Conservation (phyloP, 2,797 vertebrate species). For the Leptoclinus maculatus region DNA sequence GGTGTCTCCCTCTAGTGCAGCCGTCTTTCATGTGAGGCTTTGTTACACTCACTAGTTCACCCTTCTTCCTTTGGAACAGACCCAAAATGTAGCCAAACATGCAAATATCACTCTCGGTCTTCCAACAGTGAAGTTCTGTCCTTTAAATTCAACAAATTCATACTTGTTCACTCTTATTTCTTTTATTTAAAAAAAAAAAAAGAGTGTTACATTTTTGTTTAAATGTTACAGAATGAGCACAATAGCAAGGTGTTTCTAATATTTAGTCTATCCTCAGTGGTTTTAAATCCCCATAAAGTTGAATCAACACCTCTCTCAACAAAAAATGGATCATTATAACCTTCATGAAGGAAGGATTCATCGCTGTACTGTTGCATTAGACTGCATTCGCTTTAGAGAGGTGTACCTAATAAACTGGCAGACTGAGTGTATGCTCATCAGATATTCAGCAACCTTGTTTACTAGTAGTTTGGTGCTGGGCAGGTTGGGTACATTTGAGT, state of each 20-base stretch:
- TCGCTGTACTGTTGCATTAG: not conserved
- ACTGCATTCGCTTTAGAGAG: not conserved
- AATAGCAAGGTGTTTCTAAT: not conserved
- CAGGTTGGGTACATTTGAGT: not conserved
- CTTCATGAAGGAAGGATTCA: not conserved
- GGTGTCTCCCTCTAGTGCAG: not conserved
- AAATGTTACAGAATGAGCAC: not conserved
- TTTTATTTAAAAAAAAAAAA: not conserved
- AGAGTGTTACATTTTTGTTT: not conserved
- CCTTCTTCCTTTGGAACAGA: not conserved
- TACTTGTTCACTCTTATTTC: not conserved
- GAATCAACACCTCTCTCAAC: not conserved
- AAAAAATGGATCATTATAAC: not conserved
- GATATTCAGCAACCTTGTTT: not conserved
- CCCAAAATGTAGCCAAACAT: not conserved
- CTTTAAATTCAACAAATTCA: not conserved
- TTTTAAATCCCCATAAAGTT: not conserved
- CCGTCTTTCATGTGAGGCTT: constrained; percentile 10
- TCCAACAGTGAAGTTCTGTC: not conserved
- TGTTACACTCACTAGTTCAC: not conserved
- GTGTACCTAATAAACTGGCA: not conserved
- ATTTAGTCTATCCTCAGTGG: not conserved
- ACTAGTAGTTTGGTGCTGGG: not conserved
- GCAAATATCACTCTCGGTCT: not conserved
- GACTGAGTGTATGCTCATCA: not conserved